Base-by-base conservation (phyloP, 2,888 invertebrate genomes). In the Chironomus tentans region DNA sequence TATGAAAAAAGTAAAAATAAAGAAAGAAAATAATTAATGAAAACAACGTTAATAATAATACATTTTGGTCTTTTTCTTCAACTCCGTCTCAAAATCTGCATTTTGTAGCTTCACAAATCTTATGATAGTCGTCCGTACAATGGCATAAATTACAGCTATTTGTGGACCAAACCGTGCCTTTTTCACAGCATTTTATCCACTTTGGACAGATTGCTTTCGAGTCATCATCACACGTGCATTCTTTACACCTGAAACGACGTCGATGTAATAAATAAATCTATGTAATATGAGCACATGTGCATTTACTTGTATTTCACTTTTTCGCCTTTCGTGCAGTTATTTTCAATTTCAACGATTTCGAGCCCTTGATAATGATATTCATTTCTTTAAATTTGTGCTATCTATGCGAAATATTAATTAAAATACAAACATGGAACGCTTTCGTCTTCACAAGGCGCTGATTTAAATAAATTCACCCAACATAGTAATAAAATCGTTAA, bases 141-240 rank as follows among this genome's bases (percentile, higher is more conserved):
- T 22, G 5, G 22, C 74, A 74, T 12, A n/a, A n/a, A 65, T 74
- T 74, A 24, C 74, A 74, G 21, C n/a, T 21, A 21, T 74, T 74
- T 10, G 74, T 74, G 13, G 46, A 13, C 74, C 74, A 74, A 2
- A 22, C 22, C 4, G 47, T 48, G 2, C 48, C 68, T 65, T 38
- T 50, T 10, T 62, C 48, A 28, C 74, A 74, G 10, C 74, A 74
- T 28, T 74, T 65, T 4, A 74, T 21, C 65, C 68, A 74, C 22
- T 74, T 74, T n/a, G 74, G 74, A 68, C 74, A 74, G 2, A 5
- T 22, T 13, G 48, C 48, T 38, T 74, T 74, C 5, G 62, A 62
- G 10, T 68, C 38, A 15, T 68, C 68, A n/a, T 68, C 48, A 15
- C 74, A 74, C 2, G 18, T 74, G 21, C 74, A 74, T 12, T 74